Evolutionary conservation across 2,797 vertebrate genomes (phyloP), one percentile per base, ranked within the genome.

Genomic region (Gallinago stenura): DNA sequence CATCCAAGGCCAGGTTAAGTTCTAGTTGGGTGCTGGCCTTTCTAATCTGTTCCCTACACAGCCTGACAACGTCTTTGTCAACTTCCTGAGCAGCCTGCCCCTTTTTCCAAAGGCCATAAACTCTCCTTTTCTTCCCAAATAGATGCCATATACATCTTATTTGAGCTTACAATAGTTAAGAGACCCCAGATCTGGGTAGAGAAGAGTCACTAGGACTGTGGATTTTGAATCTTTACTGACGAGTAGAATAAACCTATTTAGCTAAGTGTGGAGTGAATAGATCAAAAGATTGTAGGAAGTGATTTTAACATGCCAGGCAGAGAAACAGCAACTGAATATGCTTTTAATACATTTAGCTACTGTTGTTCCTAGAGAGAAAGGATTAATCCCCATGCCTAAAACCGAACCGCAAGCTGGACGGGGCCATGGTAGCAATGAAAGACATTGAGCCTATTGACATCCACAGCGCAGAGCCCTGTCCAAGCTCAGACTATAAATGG

Each of bases 381-480:
- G 58, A 57, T 45, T 26, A 45, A 61, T 8, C 4, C 16, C 15
- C 15, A 5, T 12, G 15, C 19, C 61, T 35, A 57, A 43, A 31
- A 28, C 22, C 7, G 15, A 66, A 78, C 17, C 31, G 57, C 28
- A 33, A 48, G 77, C 15, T 16, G 45, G 33, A 48, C 30, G 4
- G 35, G 17, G 24, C 31, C 50, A 20, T 2, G 18, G 17, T 8
- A 35, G 17, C 7, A 46, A 68, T 12, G 26, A 43, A 46, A 43
- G 37, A 37, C 45, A 10, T 6, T 6, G 15, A 53, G 46, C 28
- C 39, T 10, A 17, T 0, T 41, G 72, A 48, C 19, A 53, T 10
- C 64, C 41, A 19, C 53, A 33, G 24, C 12, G 24, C n/a, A 46
- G 8, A 20, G 4, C 9, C 21, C 0, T 0, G 14, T 35, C 33